These are phyloP conservation scores for Nesogale talazaci DNA, from an alignment of 2,113 vertebrate genomes.

Conservation along the genomic window DNA sequence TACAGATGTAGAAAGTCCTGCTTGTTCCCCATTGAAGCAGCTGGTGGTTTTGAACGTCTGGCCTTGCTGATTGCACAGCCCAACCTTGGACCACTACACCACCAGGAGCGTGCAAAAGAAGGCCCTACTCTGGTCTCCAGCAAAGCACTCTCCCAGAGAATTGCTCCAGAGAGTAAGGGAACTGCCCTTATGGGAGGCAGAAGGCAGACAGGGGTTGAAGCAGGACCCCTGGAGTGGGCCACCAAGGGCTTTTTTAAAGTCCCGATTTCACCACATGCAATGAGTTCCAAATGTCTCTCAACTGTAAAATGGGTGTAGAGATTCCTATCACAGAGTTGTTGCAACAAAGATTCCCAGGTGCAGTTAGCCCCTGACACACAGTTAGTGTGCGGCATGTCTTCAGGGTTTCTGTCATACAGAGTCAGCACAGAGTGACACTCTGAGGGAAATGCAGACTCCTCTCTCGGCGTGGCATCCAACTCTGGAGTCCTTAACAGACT, in stretches of 20 bases:
- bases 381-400: no score
- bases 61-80: no score
- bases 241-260: background rate
- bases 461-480: background rate
- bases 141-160: background rate
- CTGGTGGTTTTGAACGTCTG: no score
- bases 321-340: fast-evolving
- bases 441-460: background rate
- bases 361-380: no score
- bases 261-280: fast-evolving
- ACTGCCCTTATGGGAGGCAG: background rate
- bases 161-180: background rate
- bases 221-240: background rate
- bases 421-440: background rate
- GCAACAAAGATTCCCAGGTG: background rate
- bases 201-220: background rate
- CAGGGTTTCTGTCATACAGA: background rate
- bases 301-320: fast-evolving
- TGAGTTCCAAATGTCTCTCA: background rate
- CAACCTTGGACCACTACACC: background rate
- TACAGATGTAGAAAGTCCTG: background rate
- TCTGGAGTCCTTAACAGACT: background rate
- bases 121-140: background rate
- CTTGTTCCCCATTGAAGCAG: background rate
- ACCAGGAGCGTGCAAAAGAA: background rate